These are phyloP conservation scores for Aulostomus chinensis DNA, from an alignment of 2,797 vertebrate genomes.

Conservation along the genomic window DNA sequence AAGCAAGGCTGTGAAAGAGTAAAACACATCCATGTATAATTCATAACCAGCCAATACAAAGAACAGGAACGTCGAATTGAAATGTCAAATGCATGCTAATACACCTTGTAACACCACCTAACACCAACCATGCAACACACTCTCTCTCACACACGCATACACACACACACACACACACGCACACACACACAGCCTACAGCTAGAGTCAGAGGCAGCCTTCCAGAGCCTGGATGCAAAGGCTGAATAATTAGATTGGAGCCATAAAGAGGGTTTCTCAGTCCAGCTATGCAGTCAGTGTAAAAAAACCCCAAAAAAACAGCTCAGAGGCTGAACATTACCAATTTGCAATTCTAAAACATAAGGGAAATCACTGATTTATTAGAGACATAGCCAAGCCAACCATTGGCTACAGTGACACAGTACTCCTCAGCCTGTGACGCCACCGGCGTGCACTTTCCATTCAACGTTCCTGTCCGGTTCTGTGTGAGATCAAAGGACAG, in stretches of 20 bases:
- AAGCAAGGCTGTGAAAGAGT: constrained; percentile 6
- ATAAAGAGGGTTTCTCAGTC: constrained; percentile 53
- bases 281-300: constrained; percentile 42
- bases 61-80: constrained; percentile 8
- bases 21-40: constrained; percentile 30
- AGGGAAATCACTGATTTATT: constrained; percentile 68
- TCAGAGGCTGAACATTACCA: constrained; percentile 61
- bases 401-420: constrained; percentile 50
- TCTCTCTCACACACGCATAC: no score
- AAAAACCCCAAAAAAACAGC: constrained; percentile 40
- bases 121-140: no score
- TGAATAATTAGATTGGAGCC: constrained; percentile 69
- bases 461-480: constrained; percentile 16
- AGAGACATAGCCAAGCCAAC: constrained; percentile 38
- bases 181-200: constrained; percentile 30
- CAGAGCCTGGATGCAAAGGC: constrained; percentile 52
- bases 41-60: constrained; percentile 22
- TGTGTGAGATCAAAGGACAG: constrained; percentile 47
- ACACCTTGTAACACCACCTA: no score
- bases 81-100: constrained; percentile 39
- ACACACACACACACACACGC: constrained; percentile 3
- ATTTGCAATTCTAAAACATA: constrained; percentile 68
- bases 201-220: constrained; percentile 54
- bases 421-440: constrained; percentile 11
- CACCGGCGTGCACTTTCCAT: neutral